These are phyloP conservation scores for Mythimna impura DNA, from an alignment of 2,888 invertebrate genomes.

Conservation along the genomic window DNA sequence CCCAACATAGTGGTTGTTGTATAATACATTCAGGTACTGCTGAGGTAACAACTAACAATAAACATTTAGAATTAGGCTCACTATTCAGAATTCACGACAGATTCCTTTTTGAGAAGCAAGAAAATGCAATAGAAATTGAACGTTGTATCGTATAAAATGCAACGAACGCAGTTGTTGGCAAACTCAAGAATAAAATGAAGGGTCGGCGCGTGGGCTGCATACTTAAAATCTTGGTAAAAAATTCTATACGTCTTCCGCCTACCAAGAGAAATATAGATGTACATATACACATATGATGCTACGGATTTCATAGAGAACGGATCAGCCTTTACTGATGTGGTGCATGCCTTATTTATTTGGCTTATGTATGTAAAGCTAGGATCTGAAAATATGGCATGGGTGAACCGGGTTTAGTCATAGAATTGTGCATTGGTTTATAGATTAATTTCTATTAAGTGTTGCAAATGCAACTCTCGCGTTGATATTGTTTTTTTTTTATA, in stretches of 20 bases:
- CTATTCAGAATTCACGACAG: constrained; percentile 12
- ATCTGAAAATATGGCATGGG: not conserved
- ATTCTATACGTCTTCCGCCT: constrained; percentile 72
- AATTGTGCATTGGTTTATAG: not conserved
- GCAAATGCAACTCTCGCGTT: not conserved
- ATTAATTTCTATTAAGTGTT: not conserved
- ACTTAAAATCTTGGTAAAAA: constrained; percentile 80
- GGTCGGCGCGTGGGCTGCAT: constrained; percentile 81
- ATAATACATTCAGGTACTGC: not conserved
- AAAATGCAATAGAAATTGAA: constrained; percentile 48
- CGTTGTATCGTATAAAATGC: constrained; percentile 78
- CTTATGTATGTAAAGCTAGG: not conserved
- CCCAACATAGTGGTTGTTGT: constrained; percentile 8
- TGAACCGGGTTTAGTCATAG: not conserved
- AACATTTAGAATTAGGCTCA: not conserved
- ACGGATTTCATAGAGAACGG: constrained; percentile 40
- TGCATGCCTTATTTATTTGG: constrained; percentile 22
- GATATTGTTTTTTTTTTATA: not conserved
- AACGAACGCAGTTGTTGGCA: constrained; percentile 77
- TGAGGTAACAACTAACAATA: not conserved
- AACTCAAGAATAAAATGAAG: constrained; percentile 75
- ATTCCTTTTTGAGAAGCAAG: constrained; percentile 34
- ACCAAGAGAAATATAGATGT: constrained; percentile 59
- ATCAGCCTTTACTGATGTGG: constrained; percentile 13
- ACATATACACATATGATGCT: constrained; percentile 31